phyloP scores from a whole-genome alignment of 2,113 vertebrate species.

The Cynocephalus volans region DNA sequence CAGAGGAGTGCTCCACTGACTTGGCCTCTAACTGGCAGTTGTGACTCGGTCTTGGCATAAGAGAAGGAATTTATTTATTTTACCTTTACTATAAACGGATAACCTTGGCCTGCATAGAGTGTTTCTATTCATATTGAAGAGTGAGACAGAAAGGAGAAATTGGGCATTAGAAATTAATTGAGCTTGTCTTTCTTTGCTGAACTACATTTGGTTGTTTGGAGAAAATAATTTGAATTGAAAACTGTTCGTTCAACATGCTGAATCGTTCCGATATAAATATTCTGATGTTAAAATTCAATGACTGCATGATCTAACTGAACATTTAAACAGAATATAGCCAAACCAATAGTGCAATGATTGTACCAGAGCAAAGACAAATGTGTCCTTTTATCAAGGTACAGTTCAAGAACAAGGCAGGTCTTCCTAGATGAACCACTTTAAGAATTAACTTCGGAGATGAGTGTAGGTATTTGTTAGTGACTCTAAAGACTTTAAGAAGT shows the following conservation, averaged over 20 bases:
- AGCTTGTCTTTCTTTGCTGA: not conserved
- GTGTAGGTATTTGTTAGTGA: conserved; percentile 41
- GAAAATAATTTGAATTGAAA: not conserved
- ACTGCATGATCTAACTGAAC: not conserved
- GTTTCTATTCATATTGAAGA: not conserved
- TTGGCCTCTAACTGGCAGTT: conserved; percentile 71
- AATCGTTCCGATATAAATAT: conserved; percentile 10
- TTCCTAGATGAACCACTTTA: not conserved
- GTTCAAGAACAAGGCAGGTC: not conserved
- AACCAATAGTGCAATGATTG: not conserved
- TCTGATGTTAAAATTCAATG: not conserved
- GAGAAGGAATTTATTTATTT: not conserved
- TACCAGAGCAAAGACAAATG: not conserved
- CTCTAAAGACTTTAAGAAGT: not conserved
- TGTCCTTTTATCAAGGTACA: not conserved
- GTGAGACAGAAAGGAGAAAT: not conserved
- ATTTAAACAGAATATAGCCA: not conserved
- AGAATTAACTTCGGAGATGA: conserved; percentile 65
- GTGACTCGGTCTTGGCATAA: conserved; percentile 49
- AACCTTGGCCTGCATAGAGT: not conserved
- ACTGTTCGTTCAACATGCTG: not conserved
- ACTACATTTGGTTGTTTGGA: not conserved
- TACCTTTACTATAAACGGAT: conserved; percentile 27
- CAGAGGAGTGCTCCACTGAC: not conserved
- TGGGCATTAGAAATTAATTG: not conserved